Evolutionary conservation across 1,140 invertebrate species (phyloP).

Genomic region (Drusus annulatus): DNA sequence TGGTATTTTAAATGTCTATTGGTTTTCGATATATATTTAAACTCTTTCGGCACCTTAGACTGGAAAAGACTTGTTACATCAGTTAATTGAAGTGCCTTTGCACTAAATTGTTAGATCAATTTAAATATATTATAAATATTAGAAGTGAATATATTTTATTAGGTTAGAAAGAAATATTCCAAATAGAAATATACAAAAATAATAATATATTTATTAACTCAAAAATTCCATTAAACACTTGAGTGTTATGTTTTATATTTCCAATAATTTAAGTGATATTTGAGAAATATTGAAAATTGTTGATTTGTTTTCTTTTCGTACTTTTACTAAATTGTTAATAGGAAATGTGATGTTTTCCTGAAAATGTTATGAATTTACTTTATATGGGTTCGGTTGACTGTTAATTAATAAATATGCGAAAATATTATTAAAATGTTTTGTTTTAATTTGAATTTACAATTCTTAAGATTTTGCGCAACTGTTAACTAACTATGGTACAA

Average conservation of each 20-base stretch:
- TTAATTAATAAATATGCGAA: constrained; percentile 48
- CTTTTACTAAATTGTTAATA: constrained; percentile 46
- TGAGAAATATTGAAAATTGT: constrained; percentile 36
- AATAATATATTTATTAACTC: constrained; percentile 25
- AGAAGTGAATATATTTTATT: constrained; percentile 23
- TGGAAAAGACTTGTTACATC: constrained; percentile 7
- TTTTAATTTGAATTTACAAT: not conserved
- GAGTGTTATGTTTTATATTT: constrained; percentile 30
- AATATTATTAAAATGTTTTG: constrained; percentile 12
- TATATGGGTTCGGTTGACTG: constrained; percentile 51
- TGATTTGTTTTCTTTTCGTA: constrained; percentile 46
- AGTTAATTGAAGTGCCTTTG: constrained; percentile 35
- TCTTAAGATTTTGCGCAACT: not conserved
- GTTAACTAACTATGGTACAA: too few species aligned
- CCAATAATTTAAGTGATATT: not conserved
- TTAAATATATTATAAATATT: constrained; percentile 33
- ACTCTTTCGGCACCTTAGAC: constrained; percentile 31
- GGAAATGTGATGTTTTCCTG: constrained; percentile 47
- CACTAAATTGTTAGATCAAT: constrained; percentile 34
- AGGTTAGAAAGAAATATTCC: constrained; percentile 45
- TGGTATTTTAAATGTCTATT: constrained; percentile 51
- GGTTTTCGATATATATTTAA: constrained; percentile 17
- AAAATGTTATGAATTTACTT: constrained; percentile 50
- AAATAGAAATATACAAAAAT: constrained; percentile 53
- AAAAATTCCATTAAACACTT: constrained; percentile 26